Base-by-base conservation (phyloP, 1,140 invertebrate genomes). In the Ostrea edulis region DNA sequence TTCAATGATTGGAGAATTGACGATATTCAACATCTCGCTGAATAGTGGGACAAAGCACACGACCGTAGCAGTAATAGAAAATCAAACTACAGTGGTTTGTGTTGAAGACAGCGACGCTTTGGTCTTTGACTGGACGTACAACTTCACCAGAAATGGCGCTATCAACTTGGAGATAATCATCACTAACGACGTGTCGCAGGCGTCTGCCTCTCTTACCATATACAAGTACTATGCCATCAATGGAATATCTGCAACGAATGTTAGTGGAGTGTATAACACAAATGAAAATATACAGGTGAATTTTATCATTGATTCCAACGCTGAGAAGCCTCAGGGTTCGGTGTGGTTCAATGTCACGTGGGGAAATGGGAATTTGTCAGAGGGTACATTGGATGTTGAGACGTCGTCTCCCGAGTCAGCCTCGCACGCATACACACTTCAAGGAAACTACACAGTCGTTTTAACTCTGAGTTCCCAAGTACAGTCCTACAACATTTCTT, bases 401-500 rank as follows among this genome's bases (percentile, higher is more conserved):
- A 2, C 25, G 7, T 17, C 11, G 44, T 22, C 53, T 25, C 35
- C 54, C 0, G 29, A 65, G 58, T 3, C 20, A 1, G 55, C 85
- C 35, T 52, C 8, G 3, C 62, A 89, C 35, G 5, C 58, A n/a
- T 89, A 87, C 81, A 77, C 53, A 25, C 62, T 25, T 55, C 88
- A 89, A 52, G 88, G 88, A n/a, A 89, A 89, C 35, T 87, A 77
- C 25, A 85, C 68, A 1, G 83, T 87, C 8, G 25, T 29, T 9
- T 53, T 84, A n/a, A 51, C 35, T 82, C 85, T 89, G n/a, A 22
- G 51, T 9, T 77, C 82, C 1, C 82, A 20, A 29, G 17, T 89
- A 9, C 51, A 86, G 9, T 44, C 29, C 12, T 51, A 53, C 35
- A 58, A 84, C 7, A 29, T 87, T 12, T 25, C 25, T 5, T n/a